A percentile compares a stretch with the other conserved stretches of the same genome.
Conservation (phyloP, 2,888 invertebrate genomes). For the Synanthedon andrenaeformis region DNA sequence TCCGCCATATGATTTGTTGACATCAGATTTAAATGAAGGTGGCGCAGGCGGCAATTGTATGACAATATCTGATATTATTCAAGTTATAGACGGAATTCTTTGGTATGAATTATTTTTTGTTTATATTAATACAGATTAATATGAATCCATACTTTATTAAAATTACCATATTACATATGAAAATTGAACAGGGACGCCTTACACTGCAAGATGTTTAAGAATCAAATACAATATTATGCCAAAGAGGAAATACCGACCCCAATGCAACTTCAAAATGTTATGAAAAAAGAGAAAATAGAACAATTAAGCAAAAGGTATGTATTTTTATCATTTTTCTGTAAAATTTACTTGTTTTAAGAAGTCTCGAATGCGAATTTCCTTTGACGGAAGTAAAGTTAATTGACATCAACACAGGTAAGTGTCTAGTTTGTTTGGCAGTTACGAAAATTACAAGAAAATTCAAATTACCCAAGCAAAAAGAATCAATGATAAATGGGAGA, state of each 20-base stretch:
- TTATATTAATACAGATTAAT: neutral
- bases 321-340: neutral
- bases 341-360: too few species aligned
- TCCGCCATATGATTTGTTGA: slow-evolving; percentile 49
- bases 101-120: slow-evolving; percentile 29
- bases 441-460: too few species aligned
- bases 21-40: slow-evolving; percentile 28
- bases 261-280: slow-evolving; percentile 28
- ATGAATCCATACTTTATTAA: too few species aligned
- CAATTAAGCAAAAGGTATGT: slow-evolving; percentile 44
- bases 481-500: too few species aligned
- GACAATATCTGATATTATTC: slow-evolving; percentile 37
- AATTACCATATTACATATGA: neutral
- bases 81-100: slow-evolving; percentile 50
- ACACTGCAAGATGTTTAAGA: slow-evolving; percentile 53
- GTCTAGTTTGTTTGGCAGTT: too few species aligned
- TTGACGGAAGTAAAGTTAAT: too few species aligned
- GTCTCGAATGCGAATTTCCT: too few species aligned
- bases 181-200: slow-evolving; percentile 41
- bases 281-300: slow-evolving; percentile 26
- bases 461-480: too few species aligned
- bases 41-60: slow-evolving; percentile 35
- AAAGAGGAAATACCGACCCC: slow-evolving; percentile 55
- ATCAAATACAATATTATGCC: slow-evolving; percentile 45
- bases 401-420: too few species aligned